Base-by-base conservation (phyloP, 2,113 vertebrate species). In the Phrynocephalus versicolor region DNA sequence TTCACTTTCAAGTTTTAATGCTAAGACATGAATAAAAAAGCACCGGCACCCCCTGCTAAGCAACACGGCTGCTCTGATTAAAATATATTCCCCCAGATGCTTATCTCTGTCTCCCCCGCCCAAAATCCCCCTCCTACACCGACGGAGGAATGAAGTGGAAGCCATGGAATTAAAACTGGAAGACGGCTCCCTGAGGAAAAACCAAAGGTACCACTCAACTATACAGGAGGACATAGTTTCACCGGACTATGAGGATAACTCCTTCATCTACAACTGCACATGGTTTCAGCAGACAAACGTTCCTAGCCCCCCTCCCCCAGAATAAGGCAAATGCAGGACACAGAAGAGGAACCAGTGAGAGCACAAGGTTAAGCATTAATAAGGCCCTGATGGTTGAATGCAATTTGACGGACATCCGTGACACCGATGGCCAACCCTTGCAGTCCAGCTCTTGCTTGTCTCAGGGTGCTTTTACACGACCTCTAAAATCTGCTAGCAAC, bases 1-100 rank as follows among this genome's bases (percentile, higher is more conserved):
- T 90, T 91, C 82, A 92, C 88, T 95, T 94, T 90, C 86, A 95
- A 92, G 70, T 95, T 95, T 90, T 94, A 74, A 87, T 93, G 94
- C 89, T 92, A 95, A 93, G 93, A 89, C 90, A 90, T 0, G 72
- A 82, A 90, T 90, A 85, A 84, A 85, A 79, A 91, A 89, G 79
- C 55, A 86, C n/a, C 41, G 51, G 55, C 64, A 75, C 2, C 10
- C 21, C 77, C 55, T 45, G 41, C 64, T 80, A 91, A 82, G 82
- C 25, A 85, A n/a, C 12, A 89, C 37, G 27, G 55, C 39, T 35
- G 67, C 71, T 41, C 23, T 88, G 85, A 86, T 1, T 84, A 84
- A 86, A 91, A 92, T 65, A 39, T 1, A 82, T 84, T 80, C 51
- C 55, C 39, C 77, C 0, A 85, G 10, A 55, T 82, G 89, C 73